Percentiles rank a stretch among this genome's conserved stretches.
These are phyloP conservation scores for Lasioglossum calceatum DNA, from an alignment of 2,888 invertebrate species.

Conservation along the genomic window DNA sequence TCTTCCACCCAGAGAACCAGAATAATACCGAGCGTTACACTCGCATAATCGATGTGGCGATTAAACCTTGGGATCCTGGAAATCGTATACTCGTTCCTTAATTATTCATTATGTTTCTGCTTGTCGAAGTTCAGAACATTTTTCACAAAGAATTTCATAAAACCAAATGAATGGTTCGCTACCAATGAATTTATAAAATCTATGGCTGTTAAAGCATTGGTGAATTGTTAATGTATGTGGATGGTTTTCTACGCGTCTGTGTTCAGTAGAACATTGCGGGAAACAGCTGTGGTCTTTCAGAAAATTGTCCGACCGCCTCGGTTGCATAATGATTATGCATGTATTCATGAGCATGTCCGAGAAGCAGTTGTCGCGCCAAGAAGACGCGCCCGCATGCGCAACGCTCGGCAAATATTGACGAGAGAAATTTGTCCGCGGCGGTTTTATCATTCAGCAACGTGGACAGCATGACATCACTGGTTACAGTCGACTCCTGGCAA, in stretches of 20 bases:
- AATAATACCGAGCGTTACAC: background rate
- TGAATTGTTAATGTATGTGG: background rate
- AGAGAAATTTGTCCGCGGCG: slow-evolving; percentile 36
- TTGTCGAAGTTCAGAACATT: background rate
- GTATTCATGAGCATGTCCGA: background rate
- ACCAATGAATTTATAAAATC: background rate
- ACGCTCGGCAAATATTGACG: slow-evolving; percentile 51
- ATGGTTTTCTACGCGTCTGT: background rate
- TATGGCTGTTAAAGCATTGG: background rate
- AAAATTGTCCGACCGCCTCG: background rate
- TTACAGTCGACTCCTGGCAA: background rate
- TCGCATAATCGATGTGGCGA: background rate
- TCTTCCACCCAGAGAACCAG: background rate
- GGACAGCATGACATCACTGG: slow-evolving; percentile 51
- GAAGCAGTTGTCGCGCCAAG: slow-evolving; percentile 10
- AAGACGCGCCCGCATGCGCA: slow-evolving; percentile 15
- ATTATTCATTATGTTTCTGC: background rate
- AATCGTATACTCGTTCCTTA: background rate
- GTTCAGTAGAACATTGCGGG: background rate
- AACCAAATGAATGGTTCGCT: too few relatives aligned
- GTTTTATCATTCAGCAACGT: slow-evolving; percentile 21
- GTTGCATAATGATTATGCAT: slow-evolving; percentile 8
- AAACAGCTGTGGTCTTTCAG: background rate
- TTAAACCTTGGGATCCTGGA: background rate
- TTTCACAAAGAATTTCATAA: too few relatives aligned